Evolutionary conservation across 2,888 invertebrate genomes (phyloP).

Genomic region (Agonopterix subpropinquella): DNA sequence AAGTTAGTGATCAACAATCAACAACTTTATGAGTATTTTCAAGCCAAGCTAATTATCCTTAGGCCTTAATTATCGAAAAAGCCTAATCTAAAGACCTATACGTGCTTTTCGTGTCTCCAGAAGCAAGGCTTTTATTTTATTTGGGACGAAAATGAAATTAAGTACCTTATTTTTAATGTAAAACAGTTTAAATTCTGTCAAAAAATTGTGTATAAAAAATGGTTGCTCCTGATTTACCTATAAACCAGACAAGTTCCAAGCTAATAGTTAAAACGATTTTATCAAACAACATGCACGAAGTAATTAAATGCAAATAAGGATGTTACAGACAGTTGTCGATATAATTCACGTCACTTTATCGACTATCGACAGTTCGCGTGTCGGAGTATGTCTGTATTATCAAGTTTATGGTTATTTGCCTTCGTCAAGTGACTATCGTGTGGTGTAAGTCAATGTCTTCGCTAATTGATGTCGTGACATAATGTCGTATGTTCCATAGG

Average conservation of each 20-base stretch:
- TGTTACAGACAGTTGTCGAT: constrained; percentile 46
- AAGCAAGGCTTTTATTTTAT: too few relatives aligned
- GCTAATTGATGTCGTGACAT: constrained; percentile 48
- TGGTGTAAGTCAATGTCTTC: constrained; percentile 50
- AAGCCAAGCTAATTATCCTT: too few relatives aligned
- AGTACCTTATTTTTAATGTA: neutral
- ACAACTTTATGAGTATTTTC: too few relatives aligned
- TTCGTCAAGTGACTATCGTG: constrained; percentile 43
- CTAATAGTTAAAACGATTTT: neutral
- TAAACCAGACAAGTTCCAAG: neutral
- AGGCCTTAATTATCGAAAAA: too few relatives aligned
- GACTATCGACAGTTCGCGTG: constrained; percentile 53
- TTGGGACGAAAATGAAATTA: too few relatives aligned
- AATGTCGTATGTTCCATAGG: constrained; percentile 22
- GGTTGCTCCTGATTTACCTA: neutral
- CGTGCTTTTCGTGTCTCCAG: too few relatives aligned
- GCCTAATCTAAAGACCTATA: too few relatives aligned
- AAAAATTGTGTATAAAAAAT: neutral
- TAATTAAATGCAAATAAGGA: constrained; percentile 57
- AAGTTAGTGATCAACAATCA: too few relatives aligned
- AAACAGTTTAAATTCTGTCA: neutral
- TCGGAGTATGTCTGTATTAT: constrained; percentile 32
- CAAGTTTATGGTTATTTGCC: constrained; percentile 49
- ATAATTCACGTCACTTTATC: constrained; percentile 55
- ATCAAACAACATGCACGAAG: constrained; percentile 9